Evolutionary conservation across 1,140 invertebrate genomes (phyloP).

Genomic region (Cherax destructor): DNA sequence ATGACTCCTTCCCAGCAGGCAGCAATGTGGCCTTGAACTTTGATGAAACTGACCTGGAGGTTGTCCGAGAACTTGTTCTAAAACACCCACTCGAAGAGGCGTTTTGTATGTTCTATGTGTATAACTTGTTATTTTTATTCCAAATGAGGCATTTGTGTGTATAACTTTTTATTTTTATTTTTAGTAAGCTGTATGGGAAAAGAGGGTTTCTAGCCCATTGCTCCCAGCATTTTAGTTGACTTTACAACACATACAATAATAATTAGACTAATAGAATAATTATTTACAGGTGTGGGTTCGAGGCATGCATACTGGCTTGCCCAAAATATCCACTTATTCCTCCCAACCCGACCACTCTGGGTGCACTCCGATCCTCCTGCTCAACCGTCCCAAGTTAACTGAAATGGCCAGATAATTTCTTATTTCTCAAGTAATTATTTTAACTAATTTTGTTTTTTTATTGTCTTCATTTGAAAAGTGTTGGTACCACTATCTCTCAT

Average conservation of each 20-base stretch:
- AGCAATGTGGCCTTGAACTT: neutral
- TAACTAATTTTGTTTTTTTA: too few species aligned
- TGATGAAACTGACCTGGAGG: neutral
- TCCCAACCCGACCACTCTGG: slow-evolving; percentile 19
- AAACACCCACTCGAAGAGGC: neutral
- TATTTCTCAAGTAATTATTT: too few species aligned
- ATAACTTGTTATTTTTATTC: neutral
- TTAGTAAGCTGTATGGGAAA: too few species aligned
- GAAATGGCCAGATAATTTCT: slow-evolving; percentile 40
- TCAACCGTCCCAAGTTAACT: slow-evolving; percentile 22
- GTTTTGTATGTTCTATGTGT: neutral
- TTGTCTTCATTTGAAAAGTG: too few species aligned
- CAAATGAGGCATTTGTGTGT: too few species aligned
- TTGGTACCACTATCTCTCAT: too few species aligned
- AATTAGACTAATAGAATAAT: too few species aligned
- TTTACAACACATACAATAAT: too few species aligned
- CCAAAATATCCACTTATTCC: slow-evolving; percentile 11
- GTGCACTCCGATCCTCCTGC: slow-evolving; percentile 21
- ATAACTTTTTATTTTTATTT: too few species aligned
- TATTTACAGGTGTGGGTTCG: neutral
- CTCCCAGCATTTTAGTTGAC: too few species aligned
- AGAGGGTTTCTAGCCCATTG: too few species aligned
- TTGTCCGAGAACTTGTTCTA: neutral
- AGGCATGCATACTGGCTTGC: neutral
- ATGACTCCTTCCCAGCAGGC: neutral